These are phyloP conservation scores for Alca torda DNA, from an alignment of 2,797 vertebrate species.

Conservation along the genomic window DNA sequence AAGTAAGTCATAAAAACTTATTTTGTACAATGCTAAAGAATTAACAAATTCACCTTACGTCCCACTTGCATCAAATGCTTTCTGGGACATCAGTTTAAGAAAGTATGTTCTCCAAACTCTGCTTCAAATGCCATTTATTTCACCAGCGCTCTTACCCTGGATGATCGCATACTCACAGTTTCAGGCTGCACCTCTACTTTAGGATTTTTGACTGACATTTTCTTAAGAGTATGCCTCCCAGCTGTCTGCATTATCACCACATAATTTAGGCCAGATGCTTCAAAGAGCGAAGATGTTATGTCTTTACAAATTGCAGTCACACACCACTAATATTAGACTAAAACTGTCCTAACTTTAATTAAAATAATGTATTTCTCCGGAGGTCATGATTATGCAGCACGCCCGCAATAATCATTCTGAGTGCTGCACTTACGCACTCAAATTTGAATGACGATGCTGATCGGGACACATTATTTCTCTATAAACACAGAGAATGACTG, in stretches of 20 bases:
- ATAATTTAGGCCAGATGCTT: neutral
- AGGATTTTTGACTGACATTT: neutral
- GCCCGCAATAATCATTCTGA: neutral
- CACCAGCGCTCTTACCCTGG: neutral
- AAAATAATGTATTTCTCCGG: neutral
- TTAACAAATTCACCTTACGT: neutral
- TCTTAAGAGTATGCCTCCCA: neutral
- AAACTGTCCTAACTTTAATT: constrained; percentile 31
- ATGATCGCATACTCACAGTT: neutral
- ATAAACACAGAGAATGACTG: neutral
- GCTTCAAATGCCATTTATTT: neutral
- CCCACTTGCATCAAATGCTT: neutral
- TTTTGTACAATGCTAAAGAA: neutral
- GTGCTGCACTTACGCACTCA: neutral
- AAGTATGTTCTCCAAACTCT: neutral
- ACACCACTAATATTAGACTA: neutral
- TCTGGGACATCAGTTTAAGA: neutral
- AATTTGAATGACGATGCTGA: neutral
- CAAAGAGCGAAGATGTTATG: neutral
- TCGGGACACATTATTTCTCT: neutral
- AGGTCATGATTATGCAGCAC: neutral
- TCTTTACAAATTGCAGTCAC: constrained; percentile 20
- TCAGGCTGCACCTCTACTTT: neutral
- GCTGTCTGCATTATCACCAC: neutral
- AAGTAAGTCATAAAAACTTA: neutral